Percentiles rank a stretch among this genome's conserved stretches.
phyloP scores from a whole-genome alignment of 2,113 vertebrate genomes.

The Jaculus jaculus region DNA sequence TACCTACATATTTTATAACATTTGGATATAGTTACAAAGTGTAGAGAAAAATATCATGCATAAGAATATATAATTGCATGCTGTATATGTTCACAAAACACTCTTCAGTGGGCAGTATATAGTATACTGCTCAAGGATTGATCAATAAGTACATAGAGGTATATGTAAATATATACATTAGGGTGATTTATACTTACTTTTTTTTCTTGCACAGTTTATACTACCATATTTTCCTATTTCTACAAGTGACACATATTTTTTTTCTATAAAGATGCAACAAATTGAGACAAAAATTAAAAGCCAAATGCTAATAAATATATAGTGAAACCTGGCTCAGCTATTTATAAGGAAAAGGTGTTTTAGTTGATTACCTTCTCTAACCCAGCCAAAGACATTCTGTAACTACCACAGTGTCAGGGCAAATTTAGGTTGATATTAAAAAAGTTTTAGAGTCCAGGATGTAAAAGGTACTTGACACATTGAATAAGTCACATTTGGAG shows the following conservation, averaged over 20 bases:
- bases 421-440: neutral
- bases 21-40: neutral
- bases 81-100: neutral
- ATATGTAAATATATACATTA: neutral
- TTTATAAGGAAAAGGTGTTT: slow-evolving; percentile 11
- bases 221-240: neutral
- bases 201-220: neutral
- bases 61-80: neutral
- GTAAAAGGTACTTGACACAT: neutral
- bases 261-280: neutral
- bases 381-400: neutral
- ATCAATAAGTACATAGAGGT: neutral
- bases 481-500: neutral
- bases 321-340: neutral
- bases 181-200: neutral
- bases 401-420: neutral
- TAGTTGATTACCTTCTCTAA: slow-evolving; percentile 21
- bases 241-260: neutral
- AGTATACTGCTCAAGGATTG: neutral
- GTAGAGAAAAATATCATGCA: neutral
- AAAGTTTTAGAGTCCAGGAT: neutral
- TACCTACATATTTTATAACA: neutral
- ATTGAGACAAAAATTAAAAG: slow-evolving; percentile 25
- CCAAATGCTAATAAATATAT: neutral
- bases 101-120: neutral